These are phyloP conservation scores for Dasyprocta punctata DNA, from an alignment of 2,113 vertebrate genomes.

Conservation along the genomic window DNA sequence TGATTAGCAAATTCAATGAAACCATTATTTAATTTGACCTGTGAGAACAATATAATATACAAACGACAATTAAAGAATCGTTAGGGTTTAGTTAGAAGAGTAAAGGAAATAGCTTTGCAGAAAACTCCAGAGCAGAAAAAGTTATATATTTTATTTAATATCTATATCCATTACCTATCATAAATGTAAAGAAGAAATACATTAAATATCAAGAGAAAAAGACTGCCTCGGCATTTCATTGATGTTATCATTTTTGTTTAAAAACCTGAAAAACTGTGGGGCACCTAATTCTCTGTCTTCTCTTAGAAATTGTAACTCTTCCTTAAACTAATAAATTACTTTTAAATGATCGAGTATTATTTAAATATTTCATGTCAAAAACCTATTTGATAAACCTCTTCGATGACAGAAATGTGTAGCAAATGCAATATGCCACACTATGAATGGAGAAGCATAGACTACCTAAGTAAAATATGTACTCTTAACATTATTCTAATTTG, in stretches of 20 bases:
- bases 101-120: not conserved
- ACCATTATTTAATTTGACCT: not conserved
- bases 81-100: not conserved
- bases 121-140: not conserved
- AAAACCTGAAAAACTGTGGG: not conserved
- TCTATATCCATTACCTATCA: not conserved
- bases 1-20: not conserved
- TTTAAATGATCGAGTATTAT: not conserved
- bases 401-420: not conserved
- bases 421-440: not conserved
- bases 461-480: not conserved
- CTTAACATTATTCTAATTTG: not conserved
- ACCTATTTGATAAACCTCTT: too few relatives aligned
- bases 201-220: slow-evolving; percentile 12
- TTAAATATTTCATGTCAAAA: slow-evolving; percentile 1
- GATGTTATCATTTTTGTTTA: not conserved
- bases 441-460: not conserved
- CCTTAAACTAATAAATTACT: not conserved
- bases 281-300: not conserved
- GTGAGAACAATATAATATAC: not conserved
- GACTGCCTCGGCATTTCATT: not conserved
- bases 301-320: not conserved
- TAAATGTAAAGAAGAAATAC: not conserved
- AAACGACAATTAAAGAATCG: not conserved
- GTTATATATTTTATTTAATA: not conserved